phyloP scores from a whole-genome alignment of 2,797 vertebrate genomes.

The Chelonia mydas region DNA sequence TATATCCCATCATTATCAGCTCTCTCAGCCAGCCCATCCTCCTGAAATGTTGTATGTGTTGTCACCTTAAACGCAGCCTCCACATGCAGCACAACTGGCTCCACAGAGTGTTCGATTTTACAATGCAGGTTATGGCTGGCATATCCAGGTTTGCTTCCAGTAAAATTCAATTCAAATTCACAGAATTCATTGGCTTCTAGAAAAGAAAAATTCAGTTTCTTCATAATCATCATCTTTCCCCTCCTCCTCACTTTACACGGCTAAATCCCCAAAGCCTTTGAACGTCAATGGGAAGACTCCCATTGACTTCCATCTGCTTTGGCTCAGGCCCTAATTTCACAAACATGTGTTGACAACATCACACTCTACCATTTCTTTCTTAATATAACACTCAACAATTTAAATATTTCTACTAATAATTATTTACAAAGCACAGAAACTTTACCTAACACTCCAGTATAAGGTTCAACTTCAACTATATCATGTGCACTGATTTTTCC shows the following conservation, averaged over 20 bases:
- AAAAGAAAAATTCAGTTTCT: not conserved
- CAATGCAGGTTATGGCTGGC: slow-evolving; percentile 83
- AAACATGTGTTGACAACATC: not conserved
- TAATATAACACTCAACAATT: not conserved
- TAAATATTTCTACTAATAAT: not conserved
- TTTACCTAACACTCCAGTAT: slow-evolving; percentile 88
- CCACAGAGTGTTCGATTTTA: slow-evolving; percentile 77
- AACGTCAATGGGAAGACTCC: not conserved
- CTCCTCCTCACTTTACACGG: not conserved
- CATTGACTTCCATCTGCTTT: not conserved
- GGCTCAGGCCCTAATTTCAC: not conserved
- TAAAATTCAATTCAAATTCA: slow-evolving; percentile 87
- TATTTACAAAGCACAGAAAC: not conserved
- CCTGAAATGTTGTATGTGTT: not conserved
- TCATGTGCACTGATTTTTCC: slow-evolving; percentile 79
- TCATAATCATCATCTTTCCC: not conserved
- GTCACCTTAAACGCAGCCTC: slow-evolving; percentile 92
- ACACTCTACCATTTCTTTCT: not conserved
- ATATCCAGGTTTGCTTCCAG: slow-evolving; percentile 82
- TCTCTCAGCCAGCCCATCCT: not conserved
- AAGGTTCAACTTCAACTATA: slow-evolving; percentile 90
- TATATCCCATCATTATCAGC: not conserved
- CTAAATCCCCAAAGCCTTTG: not conserved
- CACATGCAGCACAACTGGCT: slow-evolving; percentile 83
- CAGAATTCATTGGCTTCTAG: slow-evolving; percentile 83